Evolutionary conservation across 1,140 invertebrate genomes (phyloP).

Genomic region (Neodiprion lecontei): DNA sequence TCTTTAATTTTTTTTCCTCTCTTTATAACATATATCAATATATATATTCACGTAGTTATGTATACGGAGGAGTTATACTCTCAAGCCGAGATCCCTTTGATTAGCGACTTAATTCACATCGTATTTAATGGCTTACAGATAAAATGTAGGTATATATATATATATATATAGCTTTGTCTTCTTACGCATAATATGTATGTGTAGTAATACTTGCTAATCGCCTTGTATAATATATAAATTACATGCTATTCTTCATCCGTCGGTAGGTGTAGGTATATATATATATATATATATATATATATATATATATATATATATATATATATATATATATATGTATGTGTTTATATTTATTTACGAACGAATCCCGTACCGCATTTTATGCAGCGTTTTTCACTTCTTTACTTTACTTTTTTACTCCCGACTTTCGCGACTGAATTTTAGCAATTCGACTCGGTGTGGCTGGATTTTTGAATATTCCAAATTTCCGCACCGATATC

Average conservation of each 20-base stretch:
- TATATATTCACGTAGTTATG: no score
- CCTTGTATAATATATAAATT: not conserved
- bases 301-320: not conserved
- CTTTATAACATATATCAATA: no score
- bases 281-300: no score
- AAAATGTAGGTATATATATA: not conserved
- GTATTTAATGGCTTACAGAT: no score
- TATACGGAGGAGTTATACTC: not conserved
- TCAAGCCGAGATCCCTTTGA: conserved; percentile 50
- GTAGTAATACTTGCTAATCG: not conserved
- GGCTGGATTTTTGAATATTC: no score
- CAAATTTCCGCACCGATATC: no score
- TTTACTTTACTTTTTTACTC: not conserved
- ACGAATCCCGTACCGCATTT: not conserved
- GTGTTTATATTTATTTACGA: not conserved
- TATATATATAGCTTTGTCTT: not conserved
- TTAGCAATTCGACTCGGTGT: no score
- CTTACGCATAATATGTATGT: not conserved
- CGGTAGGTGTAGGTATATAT: not conserved
- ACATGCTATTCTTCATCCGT: not conserved
- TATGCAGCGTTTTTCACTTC: not conserved
- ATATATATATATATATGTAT: not conserved
- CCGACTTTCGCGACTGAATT: no score
- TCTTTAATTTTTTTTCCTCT: no score
- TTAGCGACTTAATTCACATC: conserved; percentile 51